These are phyloP conservation scores for Heliothis subflexa DNA, from an alignment of 1,140 invertebrate genomes.

Conservation along the genomic window DNA sequence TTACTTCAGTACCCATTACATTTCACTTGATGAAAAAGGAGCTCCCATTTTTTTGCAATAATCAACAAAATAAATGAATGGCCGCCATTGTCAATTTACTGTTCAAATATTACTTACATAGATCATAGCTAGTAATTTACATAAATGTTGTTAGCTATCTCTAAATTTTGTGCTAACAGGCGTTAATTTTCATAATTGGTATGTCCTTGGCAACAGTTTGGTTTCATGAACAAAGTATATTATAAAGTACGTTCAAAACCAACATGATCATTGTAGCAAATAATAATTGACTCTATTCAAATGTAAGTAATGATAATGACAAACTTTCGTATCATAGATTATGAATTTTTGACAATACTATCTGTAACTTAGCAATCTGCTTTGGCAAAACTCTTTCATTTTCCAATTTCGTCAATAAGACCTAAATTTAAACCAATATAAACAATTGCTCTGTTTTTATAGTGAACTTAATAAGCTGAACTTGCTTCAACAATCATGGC, in stretches of 20 bases:
- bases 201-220: slow-evolving; percentile 8
- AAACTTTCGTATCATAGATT: too few species aligned
- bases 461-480: background rate
- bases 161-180: background rate
- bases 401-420: background rate
- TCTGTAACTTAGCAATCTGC: too few species aligned
- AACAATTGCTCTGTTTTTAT: background rate
- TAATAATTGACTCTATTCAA: too few species aligned
- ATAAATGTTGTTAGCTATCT: background rate
- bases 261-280: background rate
- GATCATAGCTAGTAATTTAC: background rate
- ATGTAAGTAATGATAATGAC: too few species aligned
- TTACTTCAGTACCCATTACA: background rate
- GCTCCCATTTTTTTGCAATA: too few species aligned
- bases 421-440: background rate
- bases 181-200: slow-evolving; percentile 15
- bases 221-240: background rate
- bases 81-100: background rate
- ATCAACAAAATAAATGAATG: too few species aligned
- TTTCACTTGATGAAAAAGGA: background rate
- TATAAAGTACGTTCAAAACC: background rate
- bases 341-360: too few species aligned
- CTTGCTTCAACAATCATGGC: slow-evolving; percentile 17
- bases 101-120: background rate
- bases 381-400: too few species aligned